Evolutionary conservation across 2,797 vertebrate species (phyloP), one percentile per base, ranked within the genome.

Genomic region (Molothrus ater): DNA sequence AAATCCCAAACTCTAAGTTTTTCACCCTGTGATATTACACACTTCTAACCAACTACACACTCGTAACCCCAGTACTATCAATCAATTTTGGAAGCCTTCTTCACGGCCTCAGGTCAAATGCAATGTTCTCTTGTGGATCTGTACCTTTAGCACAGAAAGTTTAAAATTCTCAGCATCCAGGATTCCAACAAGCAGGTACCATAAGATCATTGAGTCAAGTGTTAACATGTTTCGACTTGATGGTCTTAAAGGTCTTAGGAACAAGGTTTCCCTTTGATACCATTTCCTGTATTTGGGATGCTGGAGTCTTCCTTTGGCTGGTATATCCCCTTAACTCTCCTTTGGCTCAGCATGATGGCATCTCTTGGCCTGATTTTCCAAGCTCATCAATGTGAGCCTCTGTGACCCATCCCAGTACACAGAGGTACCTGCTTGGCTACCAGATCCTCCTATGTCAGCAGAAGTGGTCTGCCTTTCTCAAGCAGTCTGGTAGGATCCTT

Each of bases 271-370:
- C 11, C 59, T 9, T 64, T 73, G 21, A 15, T 90, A 53, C 7
- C 3, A 3, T 70, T 82, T 70, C 36, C 25, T 66, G 0, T 4
- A 45, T 22, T 38, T 3, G 3, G 20, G 29, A 15, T 26, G 4
- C 16, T 56, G 34, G 21, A 38, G 13, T 78, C 19, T 12, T 76
- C 14, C 28, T 45, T n/a, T 50, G 21, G 21, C 54, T n/a, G 14
- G 53, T 80, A 8, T 25, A 28, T 71, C 20, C 28, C 17, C 13
- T 69, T 79, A 53, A 7, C 13, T 69, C 24, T 76, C 13, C 19
- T 63, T 69, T 60, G 31, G 7, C 34, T 76, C 31, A 31, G 13
- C 0, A 0, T 47, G 14, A 15, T 82, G 38, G 5, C 0, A 1
- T 76, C 28, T 81, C 31, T 31, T 53, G 50, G 29, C 1, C 3